Evolutionary conservation across 2,888 invertebrate genomes (phyloP).

Genomic region (Rotaria magnacalcarata): DNA sequence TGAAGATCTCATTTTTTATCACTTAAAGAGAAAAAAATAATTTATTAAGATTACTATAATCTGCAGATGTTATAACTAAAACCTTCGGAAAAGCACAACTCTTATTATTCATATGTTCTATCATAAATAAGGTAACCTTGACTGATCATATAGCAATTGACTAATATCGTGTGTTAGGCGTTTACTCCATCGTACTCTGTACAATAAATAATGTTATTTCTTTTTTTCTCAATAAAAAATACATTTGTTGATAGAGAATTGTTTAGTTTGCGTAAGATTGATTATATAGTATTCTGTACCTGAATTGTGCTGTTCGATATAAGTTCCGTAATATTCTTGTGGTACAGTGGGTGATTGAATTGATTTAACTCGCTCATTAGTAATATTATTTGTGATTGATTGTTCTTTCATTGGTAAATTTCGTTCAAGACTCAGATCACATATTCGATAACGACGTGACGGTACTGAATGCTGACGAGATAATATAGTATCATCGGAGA

Average conservation of each 20-base stretch:
- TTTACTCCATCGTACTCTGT: background rate
- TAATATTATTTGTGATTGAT: background rate
- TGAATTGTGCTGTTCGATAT: background rate
- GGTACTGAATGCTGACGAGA: conserved; percentile 34
- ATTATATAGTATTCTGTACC: background rate
- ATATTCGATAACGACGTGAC: conserved; percentile 14
- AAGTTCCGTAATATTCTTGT: conserved; percentile 15
- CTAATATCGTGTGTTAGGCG: background rate
- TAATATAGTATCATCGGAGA: background rate
- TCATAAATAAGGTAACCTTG: background rate
- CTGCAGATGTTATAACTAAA: background rate
- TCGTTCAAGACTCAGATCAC: conserved; percentile 23
- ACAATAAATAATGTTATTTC: background rate
- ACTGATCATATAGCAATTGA: background rate
- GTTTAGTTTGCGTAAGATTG: background rate
- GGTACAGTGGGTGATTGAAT: background rate
- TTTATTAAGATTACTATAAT: background rate
- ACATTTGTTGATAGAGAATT: background rate
- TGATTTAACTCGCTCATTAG: background rate
- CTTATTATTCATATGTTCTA: background rate
- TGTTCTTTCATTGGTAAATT: background rate
- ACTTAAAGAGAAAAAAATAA: background rate
- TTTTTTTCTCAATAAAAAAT: background rate
- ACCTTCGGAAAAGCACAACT: background rate
- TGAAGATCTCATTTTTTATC: background rate